These are phyloP conservation scores for Kryptolebias ocellatus DNA, from an alignment of 2,797 vertebrate species.

Conservation along the genomic window DNA sequence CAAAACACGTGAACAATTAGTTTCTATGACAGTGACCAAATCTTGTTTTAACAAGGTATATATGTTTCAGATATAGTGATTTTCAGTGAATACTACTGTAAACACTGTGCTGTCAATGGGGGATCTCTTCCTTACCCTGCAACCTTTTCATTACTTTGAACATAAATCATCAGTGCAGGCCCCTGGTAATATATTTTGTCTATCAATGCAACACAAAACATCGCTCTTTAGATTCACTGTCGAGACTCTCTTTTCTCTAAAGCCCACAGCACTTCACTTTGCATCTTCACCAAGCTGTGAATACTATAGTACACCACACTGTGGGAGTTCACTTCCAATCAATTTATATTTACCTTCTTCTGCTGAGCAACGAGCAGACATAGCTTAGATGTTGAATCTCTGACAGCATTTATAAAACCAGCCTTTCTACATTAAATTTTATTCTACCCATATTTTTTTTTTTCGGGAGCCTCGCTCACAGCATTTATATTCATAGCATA, in stretches of 20 bases:
- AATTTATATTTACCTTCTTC: constrained; percentile 76
- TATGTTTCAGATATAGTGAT: neutral
- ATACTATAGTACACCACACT: constrained; percentile 56
- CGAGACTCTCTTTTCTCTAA: constrained; percentile 34
- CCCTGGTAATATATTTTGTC: neutral
- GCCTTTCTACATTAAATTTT: constrained; percentile 47
- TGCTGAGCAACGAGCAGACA: constrained; percentile 57
- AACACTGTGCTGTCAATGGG: neutral
- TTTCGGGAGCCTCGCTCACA: constrained; percentile 30
- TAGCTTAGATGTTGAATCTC: constrained; percentile 60
- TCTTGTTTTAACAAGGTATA: neutral
- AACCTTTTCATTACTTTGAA: neutral
- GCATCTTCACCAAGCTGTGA: constrained; percentile 61
- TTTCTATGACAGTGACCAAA: too few species aligned
- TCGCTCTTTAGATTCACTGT: constrained; percentile 25
- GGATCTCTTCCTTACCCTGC: neutral
- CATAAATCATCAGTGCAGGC: neutral
- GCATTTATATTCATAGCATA: constrained; percentile 57
- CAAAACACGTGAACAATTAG: too few species aligned
- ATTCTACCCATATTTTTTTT: constrained; percentile 53
- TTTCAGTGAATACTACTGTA: neutral
- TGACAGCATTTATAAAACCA: constrained; percentile 52
- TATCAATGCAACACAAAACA: constrained; percentile 5
- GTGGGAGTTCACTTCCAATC: constrained; percentile 70
- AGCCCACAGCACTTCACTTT: constrained; percentile 50